Evolutionary conservation across 2,797 vertebrate genomes (phyloP).

Genomic region (Darevskia nairensis): DNA sequence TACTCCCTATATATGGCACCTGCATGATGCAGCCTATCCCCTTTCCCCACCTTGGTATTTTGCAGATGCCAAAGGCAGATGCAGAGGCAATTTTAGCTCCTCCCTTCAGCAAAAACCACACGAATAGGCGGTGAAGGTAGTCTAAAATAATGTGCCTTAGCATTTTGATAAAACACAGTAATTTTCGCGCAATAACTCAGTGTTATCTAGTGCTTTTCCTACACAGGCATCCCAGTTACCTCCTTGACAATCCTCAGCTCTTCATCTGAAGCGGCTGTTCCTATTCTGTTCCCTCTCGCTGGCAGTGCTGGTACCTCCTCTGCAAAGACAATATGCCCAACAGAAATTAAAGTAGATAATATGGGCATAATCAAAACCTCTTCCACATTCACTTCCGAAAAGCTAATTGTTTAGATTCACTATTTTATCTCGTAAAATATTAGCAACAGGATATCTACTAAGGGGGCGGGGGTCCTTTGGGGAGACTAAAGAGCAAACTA

Average conservation of each 20-base stretch:
- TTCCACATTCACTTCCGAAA: neutral
- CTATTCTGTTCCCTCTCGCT: slow-evolving; percentile 78
- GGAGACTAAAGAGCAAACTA: neutral
- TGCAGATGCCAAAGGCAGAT: neutral
- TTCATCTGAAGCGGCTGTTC: slow-evolving; percentile 77
- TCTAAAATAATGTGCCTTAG: neutral
- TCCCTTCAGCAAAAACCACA: neutral
- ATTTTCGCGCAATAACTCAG: neutral
- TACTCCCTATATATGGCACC: neutral
- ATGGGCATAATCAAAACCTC: neutral
- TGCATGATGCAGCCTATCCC: neutral
- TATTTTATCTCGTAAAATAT: neutral
- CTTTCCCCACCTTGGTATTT: neutral
- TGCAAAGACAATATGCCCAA: slow-evolving; percentile 47
- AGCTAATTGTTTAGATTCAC: neutral
- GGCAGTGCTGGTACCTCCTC: slow-evolving; percentile 69
- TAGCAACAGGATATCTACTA: neutral
- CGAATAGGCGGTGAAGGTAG: neutral
- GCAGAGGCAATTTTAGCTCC: neutral
- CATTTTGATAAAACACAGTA: neutral
- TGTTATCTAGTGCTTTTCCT: neutral
- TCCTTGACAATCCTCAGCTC: slow-evolving; percentile 75
- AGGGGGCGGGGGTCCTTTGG: neutral
- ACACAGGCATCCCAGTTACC: slow-evolving; percentile 63
- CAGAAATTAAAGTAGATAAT: neutral